Percentiles rank a stretch among this genome's conserved stretches.
phyloP scores from a whole-genome alignment of 2,113 vertebrate species.

The Anguilla japonica region DNA sequence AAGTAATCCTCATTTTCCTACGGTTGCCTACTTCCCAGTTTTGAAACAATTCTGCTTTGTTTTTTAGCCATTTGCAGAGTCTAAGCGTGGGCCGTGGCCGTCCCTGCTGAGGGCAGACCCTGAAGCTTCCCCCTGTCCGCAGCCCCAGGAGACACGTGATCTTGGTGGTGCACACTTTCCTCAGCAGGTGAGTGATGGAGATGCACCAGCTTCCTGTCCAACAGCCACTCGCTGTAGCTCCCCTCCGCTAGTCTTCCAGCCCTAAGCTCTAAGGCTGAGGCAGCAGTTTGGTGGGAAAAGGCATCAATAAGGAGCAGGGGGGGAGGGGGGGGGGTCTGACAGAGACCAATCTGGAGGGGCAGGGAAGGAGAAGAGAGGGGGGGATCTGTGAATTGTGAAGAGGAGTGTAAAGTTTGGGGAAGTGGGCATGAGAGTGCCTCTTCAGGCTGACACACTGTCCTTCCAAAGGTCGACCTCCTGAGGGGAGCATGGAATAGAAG shows the following conservation, averaged over 20 bases:
- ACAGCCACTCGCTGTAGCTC: conserved; percentile 38
- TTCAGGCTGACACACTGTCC: conserved; percentile 16
- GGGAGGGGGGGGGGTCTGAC: background rate
- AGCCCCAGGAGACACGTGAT: conserved; percentile 14
- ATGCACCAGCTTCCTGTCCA: conserved; percentile 45
- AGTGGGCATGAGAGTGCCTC: background rate
- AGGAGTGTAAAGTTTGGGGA: conserved; percentile 12
- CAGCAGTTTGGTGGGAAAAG: conserved; percentile 39
- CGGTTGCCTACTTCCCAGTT: background rate
- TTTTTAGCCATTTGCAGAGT: conserved; percentile 35
- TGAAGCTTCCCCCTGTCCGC: conserved; percentile 22
- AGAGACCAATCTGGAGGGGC: background rate
- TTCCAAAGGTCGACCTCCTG: conserved; percentile 17
- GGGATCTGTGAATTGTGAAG: conserved; percentile 4
- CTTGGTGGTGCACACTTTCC: background rate
- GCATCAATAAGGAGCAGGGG: conserved; percentile 33
- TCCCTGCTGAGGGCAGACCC: conserved; percentile 27
- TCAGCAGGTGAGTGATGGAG: conserved; percentile 43
- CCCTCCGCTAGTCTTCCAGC: conserved; percentile 22
- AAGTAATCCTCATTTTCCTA: conserved; percentile 14
- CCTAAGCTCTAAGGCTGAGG: conserved; percentile 39
- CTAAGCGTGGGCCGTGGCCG: conserved; percentile 2
- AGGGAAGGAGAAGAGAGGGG: conserved; percentile 5
- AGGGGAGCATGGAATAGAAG: conserved; percentile 29
- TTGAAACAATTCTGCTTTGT: conserved; percentile 21